phyloP scores from a whole-genome alignment of 2,797 vertebrate species.

The Nasua narica region DNA sequence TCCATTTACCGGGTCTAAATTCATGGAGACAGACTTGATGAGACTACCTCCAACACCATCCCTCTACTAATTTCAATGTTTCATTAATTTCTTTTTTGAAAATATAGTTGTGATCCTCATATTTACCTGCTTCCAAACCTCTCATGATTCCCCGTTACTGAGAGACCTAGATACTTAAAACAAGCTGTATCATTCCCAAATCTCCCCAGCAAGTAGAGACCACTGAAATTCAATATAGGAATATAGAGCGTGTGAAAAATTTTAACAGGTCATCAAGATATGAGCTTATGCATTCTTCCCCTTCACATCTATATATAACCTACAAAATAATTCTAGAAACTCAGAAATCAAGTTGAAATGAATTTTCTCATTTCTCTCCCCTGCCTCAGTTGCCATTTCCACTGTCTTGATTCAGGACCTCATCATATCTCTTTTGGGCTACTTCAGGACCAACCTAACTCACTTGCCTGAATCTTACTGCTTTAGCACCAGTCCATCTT shows the following conservation, averaged over 20 bases:
- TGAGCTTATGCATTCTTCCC: not conserved
- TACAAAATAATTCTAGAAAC: not conserved
- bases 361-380: not conserved
- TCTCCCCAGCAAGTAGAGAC: not conserved
- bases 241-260: not conserved
- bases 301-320: not conserved
- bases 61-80: not conserved
- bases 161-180: not conserved
- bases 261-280: not conserved
- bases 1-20: not conserved
- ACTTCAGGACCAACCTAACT: not conserved
- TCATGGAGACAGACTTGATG: not conserved
- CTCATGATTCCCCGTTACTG: not conserved
- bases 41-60: rapidly evolving
- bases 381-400: not conserved
- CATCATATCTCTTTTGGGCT: not conserved
- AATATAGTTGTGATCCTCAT: not conserved
- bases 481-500: not conserved
- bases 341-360: not conserved
- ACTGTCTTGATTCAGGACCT: not conserved
- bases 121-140: not conserved
- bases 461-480: not conserved
- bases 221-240: not conserved
- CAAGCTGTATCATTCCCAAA: not conserved
- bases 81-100: constrained; percentile 12